phyloP scores from a whole-genome alignment of 2,797 vertebrate species.

The Selene dorsalis region DNA sequence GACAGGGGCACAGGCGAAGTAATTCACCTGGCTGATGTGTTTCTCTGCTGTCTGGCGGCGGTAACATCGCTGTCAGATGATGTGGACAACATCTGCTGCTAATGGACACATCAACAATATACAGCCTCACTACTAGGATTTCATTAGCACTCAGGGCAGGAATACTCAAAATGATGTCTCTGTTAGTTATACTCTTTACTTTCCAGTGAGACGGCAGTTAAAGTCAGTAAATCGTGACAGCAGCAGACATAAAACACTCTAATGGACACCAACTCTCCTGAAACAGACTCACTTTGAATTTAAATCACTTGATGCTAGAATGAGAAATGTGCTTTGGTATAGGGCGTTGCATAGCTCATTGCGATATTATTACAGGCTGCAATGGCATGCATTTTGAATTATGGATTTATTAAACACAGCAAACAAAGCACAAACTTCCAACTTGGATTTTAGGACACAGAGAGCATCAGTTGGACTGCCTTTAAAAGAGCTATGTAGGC shows the following conservation, averaged over 20 bases:
- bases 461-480: background rate
- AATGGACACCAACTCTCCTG: slow-evolving; percentile 64
- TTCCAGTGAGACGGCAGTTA: slow-evolving; percentile 63
- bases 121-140: slow-evolving; percentile 28
- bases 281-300: slow-evolving; percentile 57
- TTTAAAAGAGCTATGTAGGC: too few species aligned
- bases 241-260: slow-evolving; percentile 70
- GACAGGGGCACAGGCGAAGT: background rate
- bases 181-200: slow-evolving; percentile 38
- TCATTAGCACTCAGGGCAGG: slow-evolving; percentile 60
- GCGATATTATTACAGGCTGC: slow-evolving; percentile 21
- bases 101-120: slow-evolving; percentile 26
- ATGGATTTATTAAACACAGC: slow-evolving; percentile 29
- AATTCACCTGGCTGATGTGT: background rate
- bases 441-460: background rate
- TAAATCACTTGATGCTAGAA: slow-evolving; percentile 57
- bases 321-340: slow-evolving; percentile 50
- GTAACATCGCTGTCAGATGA: slow-evolving; percentile 12
- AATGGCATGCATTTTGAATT: slow-evolving; percentile 35
- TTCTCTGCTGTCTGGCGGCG: background rate
- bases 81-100: slow-evolving; percentile 13
- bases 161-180: slow-evolving; percentile 42
- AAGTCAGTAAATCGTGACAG: slow-evolving; percentile 71
- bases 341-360: background rate
- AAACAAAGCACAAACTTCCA: background rate